Conservation (phyloP, 2,113 vertebrate species). For the Ailuropoda melanoleuca region DNA sequence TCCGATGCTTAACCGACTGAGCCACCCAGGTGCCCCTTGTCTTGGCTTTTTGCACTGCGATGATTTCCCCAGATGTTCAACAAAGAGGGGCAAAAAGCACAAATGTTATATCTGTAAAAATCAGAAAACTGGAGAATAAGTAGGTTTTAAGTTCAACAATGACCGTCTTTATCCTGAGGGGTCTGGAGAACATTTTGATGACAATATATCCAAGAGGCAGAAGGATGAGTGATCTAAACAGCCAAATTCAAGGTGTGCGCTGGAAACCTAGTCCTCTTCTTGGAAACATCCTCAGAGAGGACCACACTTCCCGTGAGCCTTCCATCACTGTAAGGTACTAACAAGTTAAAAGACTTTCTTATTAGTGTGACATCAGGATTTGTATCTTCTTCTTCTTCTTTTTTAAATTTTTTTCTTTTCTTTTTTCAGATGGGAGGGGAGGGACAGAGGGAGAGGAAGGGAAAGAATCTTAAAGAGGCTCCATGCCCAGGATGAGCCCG, state of each 20-base stretch:
- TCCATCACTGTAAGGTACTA: background rate
- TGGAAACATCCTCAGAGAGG: background rate
- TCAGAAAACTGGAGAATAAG: background rate
- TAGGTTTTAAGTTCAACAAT: background rate
- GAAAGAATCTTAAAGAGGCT: background rate
- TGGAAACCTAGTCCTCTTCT: background rate
- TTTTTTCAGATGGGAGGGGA: background rate
- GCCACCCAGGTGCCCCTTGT: background rate
- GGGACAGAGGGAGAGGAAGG: background rate
- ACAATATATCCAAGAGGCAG: background rate
- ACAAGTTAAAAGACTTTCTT: background rate
- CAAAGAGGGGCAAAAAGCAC: background rate
- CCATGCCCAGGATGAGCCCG: background rate
- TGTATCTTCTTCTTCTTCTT: background rate
- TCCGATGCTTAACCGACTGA: background rate
- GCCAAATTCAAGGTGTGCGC: background rate
- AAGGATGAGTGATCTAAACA: background rate
- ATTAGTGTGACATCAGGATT: background rate
- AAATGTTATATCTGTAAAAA: constrained; percentile 40
- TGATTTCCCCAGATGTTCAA: background rate
- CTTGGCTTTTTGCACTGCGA: background rate
- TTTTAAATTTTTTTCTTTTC: background rate
- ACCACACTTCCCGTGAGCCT: background rate
- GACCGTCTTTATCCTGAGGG: background rate
- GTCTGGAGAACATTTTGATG: background rate